Base-by-base conservation (phyloP, 2,113 vertebrate genomes). In the Diphyllodes magnificus region DNA sequence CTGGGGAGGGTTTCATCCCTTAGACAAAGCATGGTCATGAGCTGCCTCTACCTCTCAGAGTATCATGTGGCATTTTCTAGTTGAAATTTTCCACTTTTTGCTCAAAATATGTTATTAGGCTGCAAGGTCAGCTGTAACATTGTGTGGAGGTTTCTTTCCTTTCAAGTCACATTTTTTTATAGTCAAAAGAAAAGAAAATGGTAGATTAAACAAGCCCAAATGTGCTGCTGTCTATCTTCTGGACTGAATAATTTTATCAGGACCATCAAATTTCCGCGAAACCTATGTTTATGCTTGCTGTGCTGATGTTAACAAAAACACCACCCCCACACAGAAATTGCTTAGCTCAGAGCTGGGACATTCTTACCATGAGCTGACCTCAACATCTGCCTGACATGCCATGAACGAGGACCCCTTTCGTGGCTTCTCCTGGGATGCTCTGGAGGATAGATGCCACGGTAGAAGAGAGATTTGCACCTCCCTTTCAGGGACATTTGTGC, bases 211-310 rank as follows among this genome's bases (percentile, higher is more conserved):
- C 2, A 2, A 93, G 64, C 17, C 2, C 4, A 2, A 57, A 54
- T 6, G 1, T 81, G 42, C 71, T 88, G 42, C 27, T 77, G 30
- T 27, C 78, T 81, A 70, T 92, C 42, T 88, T 88, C 79, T 78
- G 27, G 25, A 27, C 4, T 63, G 56, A 81, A 42, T 51, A 68
- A 56, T 90, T 90, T 88, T 83, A 86, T 92, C 88, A 56, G 80
- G 69, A 70, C 61, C 80, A 94, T 83, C 86, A 92, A 22, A 81
- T 88, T 95, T 90, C 92, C 54, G 7, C 3, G 17, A 88, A 94
- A 79, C 56, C n/a, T 40, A 33, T 89, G 56, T 91, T 93, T 89
- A 61, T 85, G 19, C 61, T 84, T 87, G 33, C 76, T 94, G 42
- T 84, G 40, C 70, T 79, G 84, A 56, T 82, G 49, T 40, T 79